A percentile compares a stretch with the other conserved stretches of the same genome.
Evolutionary conservation across 2,113 vertebrate species (phyloP).

Genomic region (Leiothrix lutea): DNA sequence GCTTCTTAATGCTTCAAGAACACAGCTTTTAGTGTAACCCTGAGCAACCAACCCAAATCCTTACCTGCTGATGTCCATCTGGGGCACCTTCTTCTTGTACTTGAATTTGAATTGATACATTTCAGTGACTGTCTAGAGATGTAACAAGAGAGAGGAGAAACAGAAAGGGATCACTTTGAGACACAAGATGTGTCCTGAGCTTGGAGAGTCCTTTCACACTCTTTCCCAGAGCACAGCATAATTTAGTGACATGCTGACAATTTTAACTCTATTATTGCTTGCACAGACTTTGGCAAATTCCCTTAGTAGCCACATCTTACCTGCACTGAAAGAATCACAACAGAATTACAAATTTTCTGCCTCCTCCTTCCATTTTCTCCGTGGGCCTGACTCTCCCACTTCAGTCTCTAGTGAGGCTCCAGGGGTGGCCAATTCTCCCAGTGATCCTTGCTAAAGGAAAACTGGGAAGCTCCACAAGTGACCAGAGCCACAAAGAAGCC

Average conservation of each 20-base stretch:
- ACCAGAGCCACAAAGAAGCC: background rate
- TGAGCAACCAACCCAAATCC: background rate
- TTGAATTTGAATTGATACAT: slow-evolving; percentile 91
- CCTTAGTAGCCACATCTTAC: background rate
- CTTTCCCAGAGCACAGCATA: background rate
- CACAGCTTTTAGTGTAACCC: background rate
- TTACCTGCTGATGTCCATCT: slow-evolving; percentile 89
- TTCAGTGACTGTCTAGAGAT: slow-evolving; percentile 88
- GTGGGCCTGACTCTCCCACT: background rate
- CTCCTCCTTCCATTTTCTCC: background rate
- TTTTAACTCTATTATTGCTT: background rate
- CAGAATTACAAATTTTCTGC: background rate
- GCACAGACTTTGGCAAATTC: background rate
- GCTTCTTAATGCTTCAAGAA: background rate
- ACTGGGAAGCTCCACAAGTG: background rate
- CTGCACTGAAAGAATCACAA: background rate
- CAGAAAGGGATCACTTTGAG: background rate
- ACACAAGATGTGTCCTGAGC: background rate
- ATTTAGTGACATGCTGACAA: background rate
- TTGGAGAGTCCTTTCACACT: background rate
- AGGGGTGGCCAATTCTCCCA: background rate
- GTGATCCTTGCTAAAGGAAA: background rate
- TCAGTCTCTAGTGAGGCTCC: background rate
- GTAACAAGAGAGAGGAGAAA: background rate
- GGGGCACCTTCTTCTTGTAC: slow-evolving; percentile 78